A percentile compares a stretch with the other conserved stretches of the same genome.
Evolutionary conservation across 2,888 invertebrate species (phyloP).

Genomic region (Fissipunctia ypsillon): DNA sequence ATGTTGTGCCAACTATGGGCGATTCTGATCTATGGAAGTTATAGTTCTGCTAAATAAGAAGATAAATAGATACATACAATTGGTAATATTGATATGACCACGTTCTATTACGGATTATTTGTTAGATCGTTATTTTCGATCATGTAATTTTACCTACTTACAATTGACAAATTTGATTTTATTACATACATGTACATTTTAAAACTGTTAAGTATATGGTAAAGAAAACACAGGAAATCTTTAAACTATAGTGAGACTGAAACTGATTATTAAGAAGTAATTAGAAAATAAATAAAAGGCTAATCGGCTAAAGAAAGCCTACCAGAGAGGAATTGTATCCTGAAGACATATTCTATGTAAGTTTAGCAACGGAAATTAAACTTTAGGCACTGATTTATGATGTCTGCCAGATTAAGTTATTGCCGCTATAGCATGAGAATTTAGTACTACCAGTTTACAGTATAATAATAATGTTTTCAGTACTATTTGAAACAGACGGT

Average conservation of each 20-base stretch:
- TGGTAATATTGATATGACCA: background rate
- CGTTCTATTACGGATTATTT: background rate
- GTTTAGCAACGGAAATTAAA: conserved; percentile 44
- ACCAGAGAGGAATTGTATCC: background rate
- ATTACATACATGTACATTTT: no score
- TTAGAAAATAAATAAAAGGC: background rate
- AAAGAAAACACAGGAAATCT: background rate
- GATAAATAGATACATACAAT: background rate
- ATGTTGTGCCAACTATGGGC: background rate
- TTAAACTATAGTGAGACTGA: background rate
- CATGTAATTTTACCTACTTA: no score
- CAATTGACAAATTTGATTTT: background rate
- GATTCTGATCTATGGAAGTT: background rate
- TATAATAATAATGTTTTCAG: background rate
- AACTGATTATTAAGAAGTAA: background rate
- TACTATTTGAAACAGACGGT: background rate
- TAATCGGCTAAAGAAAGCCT: background rate
- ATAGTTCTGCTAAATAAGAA: background rate
- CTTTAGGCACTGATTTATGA: conserved; percentile 42
- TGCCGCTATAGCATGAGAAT: background rate
- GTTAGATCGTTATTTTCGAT: background rate
- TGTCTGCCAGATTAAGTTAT: conserved; percentile 22
- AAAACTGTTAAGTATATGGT: no score
- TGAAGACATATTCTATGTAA: conserved; percentile 10
- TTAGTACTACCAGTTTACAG: no score